Evolutionary conservation across 2,113 vertebrate species (phyloP).

Genomic region (Mustela nigripes): DNA sequence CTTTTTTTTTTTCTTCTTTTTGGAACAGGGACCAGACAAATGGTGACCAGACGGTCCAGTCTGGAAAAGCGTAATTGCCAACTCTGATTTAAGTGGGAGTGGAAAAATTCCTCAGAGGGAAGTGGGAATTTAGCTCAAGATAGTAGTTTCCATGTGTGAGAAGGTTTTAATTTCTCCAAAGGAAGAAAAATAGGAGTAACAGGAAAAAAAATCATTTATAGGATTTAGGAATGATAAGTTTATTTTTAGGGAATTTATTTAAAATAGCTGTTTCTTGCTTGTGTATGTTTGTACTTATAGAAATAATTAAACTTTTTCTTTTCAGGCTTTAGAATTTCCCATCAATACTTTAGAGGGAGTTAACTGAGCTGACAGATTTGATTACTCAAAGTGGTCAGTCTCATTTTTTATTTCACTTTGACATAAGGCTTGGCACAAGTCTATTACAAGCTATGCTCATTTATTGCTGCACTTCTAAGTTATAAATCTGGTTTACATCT

Average conservation of each 20-base stretch:
- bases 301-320: constrained; percentile 61
- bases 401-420: constrained; percentile 81
- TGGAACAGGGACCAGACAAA: constrained; percentile 68
- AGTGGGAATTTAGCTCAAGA: constrained; percentile 75
- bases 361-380: constrained; percentile 76
- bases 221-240: constrained; percentile 33
- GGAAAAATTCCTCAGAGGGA: constrained; percentile 73
- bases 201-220: constrained; percentile 41
- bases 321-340: constrained; percentile 66
- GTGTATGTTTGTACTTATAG: constrained; percentile 53
- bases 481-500: constrained; percentile 85
- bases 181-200: neutral
- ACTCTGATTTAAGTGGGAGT: constrained; percentile 69
- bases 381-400: constrained; percentile 76
- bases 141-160: constrained; percentile 79
- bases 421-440: constrained; percentile 83
- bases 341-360: constrained; percentile 66
- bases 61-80: constrained; percentile 68
- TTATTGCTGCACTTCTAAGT: constrained; percentile 80
- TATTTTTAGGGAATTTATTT: constrained; percentile 40
- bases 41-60: constrained; percentile 68
- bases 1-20: neutral
- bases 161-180: constrained; percentile 68
- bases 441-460: constrained; percentile 79
- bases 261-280: constrained; percentile 34